Evolutionary conservation across 2,888 invertebrate species (phyloP).

Genomic region (Cheilosia impressa): DNA sequence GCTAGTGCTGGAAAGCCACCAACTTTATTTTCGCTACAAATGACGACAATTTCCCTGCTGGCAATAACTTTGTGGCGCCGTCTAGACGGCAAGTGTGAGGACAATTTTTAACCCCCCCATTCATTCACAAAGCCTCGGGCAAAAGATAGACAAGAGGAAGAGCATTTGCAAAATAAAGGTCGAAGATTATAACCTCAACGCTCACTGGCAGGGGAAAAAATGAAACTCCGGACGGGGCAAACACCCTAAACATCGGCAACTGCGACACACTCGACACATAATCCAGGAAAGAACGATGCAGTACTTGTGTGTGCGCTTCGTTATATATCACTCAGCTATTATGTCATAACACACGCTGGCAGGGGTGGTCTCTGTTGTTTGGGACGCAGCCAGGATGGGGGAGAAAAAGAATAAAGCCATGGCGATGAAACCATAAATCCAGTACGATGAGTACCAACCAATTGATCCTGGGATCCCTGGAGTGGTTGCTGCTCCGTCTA

Average conservation of each 20-base stretch:
- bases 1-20: conserved; percentile 10
- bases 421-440: conserved; percentile 40
- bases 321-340: conserved; percentile 51
- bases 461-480: conserved; percentile 45
- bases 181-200: conserved; percentile 47
- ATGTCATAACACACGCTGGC: conserved; percentile 48
- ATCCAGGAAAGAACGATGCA: conserved; percentile 5
- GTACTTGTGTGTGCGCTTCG: conserved; percentile 2
- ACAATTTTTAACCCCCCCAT: conserved; percentile 6
- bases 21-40: conserved; percentile 52
- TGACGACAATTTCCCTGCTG: conserved; percentile 61
- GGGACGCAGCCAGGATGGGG: conserved; percentile 33
- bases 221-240: conserved; percentile 8
- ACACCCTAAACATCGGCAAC: conserved; percentile 18
- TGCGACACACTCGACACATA: conserved; percentile 13
- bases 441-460: conserved; percentile 40
- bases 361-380: conserved; percentile 7
- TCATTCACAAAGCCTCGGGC: conserved; percentile 15
- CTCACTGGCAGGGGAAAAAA: not conserved
- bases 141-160: conserved; percentile 40
- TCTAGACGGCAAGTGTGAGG: conserved; percentile 64
- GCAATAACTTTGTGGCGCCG: conserved; percentile 66
- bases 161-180: conserved; percentile 56
- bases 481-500: conserved; percentile 24
- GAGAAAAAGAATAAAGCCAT: conserved; percentile 29